These are phyloP conservation scores for Pempheris klunzingeri DNA, from an alignment of 2,797 vertebrate genomes.

Conservation along the genomic window DNA sequence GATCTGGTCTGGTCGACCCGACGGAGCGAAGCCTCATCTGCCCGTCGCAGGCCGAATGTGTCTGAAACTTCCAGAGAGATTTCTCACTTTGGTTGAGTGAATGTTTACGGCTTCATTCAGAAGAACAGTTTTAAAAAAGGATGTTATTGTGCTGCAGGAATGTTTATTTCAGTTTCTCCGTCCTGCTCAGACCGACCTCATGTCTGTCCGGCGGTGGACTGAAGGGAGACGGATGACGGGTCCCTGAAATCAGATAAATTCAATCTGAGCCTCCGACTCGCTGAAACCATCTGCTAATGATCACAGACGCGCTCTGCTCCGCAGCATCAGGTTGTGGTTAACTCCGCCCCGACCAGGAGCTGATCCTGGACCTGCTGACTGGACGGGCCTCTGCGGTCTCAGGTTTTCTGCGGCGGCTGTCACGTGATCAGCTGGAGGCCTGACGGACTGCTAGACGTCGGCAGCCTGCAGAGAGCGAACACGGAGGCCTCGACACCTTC, in stretches of 20 bases:
- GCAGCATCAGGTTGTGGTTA: constrained; percentile 68
- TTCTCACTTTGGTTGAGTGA: too few relatives aligned
- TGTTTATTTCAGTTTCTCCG: background rate
- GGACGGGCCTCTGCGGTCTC: constrained; percentile 32
- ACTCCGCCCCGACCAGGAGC: constrained; percentile 42
- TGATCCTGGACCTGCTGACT: constrained; percentile 67
- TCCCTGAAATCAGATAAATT: constrained; percentile 11
- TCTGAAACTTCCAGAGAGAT: background rate
- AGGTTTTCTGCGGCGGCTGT: constrained; percentile 29
- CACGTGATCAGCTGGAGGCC: constrained; percentile 42
- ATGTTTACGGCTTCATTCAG: too few relatives aligned
- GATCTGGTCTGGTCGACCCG: too few relatives aligned
- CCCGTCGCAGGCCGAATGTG: background rate
- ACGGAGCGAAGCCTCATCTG: background rate
- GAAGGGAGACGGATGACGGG: constrained; percentile 11
- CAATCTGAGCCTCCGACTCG: constrained; percentile 3
- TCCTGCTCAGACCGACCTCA: too few relatives aligned
- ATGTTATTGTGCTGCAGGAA: background rate
- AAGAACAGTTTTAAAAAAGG: background rate
- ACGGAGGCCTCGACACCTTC: constrained; percentile 42
- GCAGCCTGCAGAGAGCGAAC: too few relatives aligned
- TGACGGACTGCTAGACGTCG: constrained; percentile 1
- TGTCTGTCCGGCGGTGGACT: background rate
- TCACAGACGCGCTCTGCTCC: constrained; percentile 64
- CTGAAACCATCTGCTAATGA: constrained; percentile 66